A percentile compares a stretch with the other conserved stretches of the same genome.
These are phyloP conservation scores for Siderastrea siderea DNA, from an alignment of 92 coral and sea anemone genomes.

Conservation along the genomic window DNA sequence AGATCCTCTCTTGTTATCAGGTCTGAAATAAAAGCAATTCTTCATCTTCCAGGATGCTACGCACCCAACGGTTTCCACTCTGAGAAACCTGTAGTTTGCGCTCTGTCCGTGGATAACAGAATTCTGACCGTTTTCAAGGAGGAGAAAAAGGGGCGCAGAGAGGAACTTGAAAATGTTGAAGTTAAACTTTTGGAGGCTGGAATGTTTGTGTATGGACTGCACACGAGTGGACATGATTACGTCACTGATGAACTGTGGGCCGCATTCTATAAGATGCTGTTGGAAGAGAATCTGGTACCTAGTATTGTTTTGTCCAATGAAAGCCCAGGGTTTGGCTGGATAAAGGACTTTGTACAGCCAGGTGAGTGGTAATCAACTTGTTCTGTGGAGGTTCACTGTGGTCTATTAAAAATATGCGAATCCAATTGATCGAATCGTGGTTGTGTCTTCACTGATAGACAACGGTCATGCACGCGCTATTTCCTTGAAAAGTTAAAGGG, in stretches of 20 bases:
- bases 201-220: conserved; percentile 67
- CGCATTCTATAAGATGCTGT: conserved; percentile 75
- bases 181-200: conserved; percentile 76
- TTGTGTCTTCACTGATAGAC: too few species aligned
- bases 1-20: background rate
- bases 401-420: too few species aligned
- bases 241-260: conserved; percentile 84
- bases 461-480: too few species aligned
- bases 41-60: conserved; percentile 56
- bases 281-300: conserved; percentile 73
- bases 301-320: conserved; percentile 63
- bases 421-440: too few species aligned
- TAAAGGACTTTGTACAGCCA: conserved; percentile 31
- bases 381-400: background rate
- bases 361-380: background rate
- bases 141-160: conserved; percentile 46
- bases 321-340: conserved; percentile 81
- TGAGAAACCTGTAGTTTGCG: conserved; percentile 80
- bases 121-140: conserved; percentile 73
- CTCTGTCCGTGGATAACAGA: conserved; percentile 71
- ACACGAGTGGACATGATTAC: conserved; percentile 57
- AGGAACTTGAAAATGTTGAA: conserved; percentile 79
- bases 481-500: too few species aligned
- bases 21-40: background rate
- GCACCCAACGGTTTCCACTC: conserved; percentile 86